Evolutionary conservation across 2,888 invertebrate species (phyloP).

Genomic region (Eupithecia exiguata): DNA sequence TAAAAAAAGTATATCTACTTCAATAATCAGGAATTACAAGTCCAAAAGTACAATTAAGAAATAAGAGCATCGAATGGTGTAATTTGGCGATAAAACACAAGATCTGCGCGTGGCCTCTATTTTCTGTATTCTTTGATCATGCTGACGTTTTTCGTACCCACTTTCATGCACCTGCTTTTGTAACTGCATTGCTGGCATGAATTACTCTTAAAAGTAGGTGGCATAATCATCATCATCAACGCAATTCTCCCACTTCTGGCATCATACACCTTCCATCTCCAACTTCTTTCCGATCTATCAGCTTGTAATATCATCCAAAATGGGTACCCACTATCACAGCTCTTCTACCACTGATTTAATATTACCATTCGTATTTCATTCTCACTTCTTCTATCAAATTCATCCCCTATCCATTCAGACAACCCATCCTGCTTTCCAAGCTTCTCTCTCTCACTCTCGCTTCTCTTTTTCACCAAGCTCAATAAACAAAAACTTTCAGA

Average conservation of each 20-base stretch:
- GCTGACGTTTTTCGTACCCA: not conserved
- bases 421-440: not conserved
- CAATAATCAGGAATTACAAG: no score
- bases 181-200: not conserved
- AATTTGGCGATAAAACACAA: no score
- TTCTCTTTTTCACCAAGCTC: constrained; percentile 2
- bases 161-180: not conserved
- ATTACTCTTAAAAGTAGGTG: not conserved
- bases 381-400: not conserved
- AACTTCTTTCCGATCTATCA: not conserved
- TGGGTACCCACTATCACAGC: not conserved
- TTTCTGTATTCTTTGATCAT: not conserved
- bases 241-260: not conserved
- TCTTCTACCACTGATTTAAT: not conserved
- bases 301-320: not conserved
- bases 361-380: not conserved
- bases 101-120: not conserved
- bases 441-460: not conserved
- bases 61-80: no score
- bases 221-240: not conserved
- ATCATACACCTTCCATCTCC: not conserved
- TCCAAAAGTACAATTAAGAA: no score
- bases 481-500: constrained; percentile 44
- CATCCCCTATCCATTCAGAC: not conserved
- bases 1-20: no score